phyloP scores from a whole-genome alignment of 2,113 vertebrate species.

The Melanostigma gelatinosum region DNA sequence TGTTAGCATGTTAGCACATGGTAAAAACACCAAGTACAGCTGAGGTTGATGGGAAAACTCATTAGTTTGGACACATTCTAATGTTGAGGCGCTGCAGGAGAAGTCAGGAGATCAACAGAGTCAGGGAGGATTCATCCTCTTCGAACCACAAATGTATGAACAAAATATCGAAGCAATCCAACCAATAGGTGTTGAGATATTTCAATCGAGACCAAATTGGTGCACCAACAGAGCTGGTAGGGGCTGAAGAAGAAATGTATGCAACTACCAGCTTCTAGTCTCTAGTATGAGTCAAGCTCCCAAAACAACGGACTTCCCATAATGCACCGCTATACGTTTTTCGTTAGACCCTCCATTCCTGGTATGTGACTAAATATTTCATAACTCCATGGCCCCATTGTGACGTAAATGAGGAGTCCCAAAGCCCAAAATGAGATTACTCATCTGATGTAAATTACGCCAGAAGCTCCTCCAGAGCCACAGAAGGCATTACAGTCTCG shows the following conservation, averaged over 20 bases:
- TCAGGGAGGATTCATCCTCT: neutral
- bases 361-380: neutral
- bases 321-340: neutral
- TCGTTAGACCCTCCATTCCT: neutral
- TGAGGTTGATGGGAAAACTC: neutral
- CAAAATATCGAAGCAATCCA: neutral
- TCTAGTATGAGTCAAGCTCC: neutral
- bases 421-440: neutral
- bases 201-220: neutral
- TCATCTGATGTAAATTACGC: neutral
- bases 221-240: neutral
- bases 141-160: neutral
- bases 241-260: neutral
- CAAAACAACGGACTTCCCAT: neutral
- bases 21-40: neutral
- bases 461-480: constrained; percentile 3
- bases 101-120: neutral
- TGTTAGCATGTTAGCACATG: neutral
- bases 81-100: neutral
- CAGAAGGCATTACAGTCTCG: constrained; percentile 11
- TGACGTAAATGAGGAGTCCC: neutral
- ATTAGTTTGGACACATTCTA: neutral
- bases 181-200: neutral
- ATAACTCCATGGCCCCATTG: neutral
- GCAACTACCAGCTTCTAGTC: neutral